A percentile compares a stretch with the other conserved stretches of the same genome.
Evolutionary conservation across 2,888 invertebrate species (phyloP).

Genomic region (Drosophila parthenogenetica): DNA sequence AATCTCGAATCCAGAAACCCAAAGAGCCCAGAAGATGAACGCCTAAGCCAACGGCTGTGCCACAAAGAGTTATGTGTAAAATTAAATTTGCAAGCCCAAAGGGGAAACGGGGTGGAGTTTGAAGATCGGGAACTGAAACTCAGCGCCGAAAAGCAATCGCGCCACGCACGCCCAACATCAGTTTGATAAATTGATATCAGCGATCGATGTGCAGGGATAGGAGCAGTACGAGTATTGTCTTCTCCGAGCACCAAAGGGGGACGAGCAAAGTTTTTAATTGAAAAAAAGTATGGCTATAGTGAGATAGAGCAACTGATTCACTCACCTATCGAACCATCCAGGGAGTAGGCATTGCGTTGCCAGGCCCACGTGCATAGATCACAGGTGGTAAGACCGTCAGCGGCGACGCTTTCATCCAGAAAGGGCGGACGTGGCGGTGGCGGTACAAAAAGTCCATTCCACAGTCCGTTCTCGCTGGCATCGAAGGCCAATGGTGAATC

Average conservation of each 20-base stretch:
- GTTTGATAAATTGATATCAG: constrained; percentile 84
- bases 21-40: constrained; percentile 41
- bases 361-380: constrained; percentile 91
- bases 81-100: constrained; percentile 77
- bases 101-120: constrained; percentile 1
- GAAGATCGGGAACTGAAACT: constrained; percentile 23
- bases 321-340: constrained; percentile 88
- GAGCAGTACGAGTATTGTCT: constrained; percentile 44
- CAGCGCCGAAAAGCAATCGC: constrained; percentile 79
- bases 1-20: constrained; percentile 11
- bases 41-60: constrained; percentile 71
- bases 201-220: constrained; percentile 79
- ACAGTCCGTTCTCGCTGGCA: constrained; percentile 85
- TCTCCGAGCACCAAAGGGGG: constrained; percentile 24
- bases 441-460: constrained; percentile 87
- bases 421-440: constrained; percentile 89
- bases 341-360: constrained; percentile 87
- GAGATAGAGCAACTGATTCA: constrained; percentile 41
- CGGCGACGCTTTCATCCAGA: constrained; percentile 87
- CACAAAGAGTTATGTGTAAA: constrained; percentile 73
- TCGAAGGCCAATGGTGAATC: constrained; percentile 85
- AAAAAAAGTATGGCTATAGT: constrained; percentile 54
- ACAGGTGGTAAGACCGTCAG: constrained; percentile 90
- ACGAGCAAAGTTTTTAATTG: constrained; percentile 71
- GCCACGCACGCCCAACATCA: constrained; percentile 82